phyloP scores from a whole-genome alignment of 2,888 invertebrate genomes.

The Megaustenia siamemsis region DNA sequence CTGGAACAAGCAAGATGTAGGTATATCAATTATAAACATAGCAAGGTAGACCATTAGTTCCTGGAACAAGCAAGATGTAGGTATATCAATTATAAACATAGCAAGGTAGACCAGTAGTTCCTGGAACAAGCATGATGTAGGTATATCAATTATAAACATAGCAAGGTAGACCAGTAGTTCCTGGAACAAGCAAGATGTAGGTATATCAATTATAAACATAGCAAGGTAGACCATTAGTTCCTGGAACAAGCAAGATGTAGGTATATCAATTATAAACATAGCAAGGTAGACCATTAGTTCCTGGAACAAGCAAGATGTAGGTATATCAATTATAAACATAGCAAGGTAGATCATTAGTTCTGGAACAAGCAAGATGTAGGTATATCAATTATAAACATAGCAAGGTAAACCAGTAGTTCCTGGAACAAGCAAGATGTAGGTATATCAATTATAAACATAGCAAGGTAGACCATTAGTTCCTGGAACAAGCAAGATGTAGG shows the following conservation, averaged over 20 bases:
- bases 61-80: not conserved
- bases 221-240: constrained; percentile 97
- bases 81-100: not conserved
- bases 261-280: not conserved
- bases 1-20: constrained; percentile 79
- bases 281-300: not conserved
- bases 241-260: constrained; percentile 79
- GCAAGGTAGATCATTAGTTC: constrained; percentile 96
- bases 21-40: not conserved
- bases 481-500: constrained; percentile 78
- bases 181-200: not conserved
- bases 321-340: not conserved
- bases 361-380: constrained; percentile 78
- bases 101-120: constrained; percentile 97
- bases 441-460: not conserved
- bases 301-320: not conserved
- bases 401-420: not conserved
- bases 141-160: not conserved
- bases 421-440: not conserved
- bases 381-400: constrained; percentile 1
- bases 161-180: not conserved
- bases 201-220: not conserved
- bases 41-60: not conserved
- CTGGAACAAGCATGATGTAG: constrained; percentile 79
- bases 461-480: constrained; percentile 96